Evolutionary conservation across 2,797 vertebrate genomes (phyloP).

Genomic region (Nothura maculosa): DNA sequence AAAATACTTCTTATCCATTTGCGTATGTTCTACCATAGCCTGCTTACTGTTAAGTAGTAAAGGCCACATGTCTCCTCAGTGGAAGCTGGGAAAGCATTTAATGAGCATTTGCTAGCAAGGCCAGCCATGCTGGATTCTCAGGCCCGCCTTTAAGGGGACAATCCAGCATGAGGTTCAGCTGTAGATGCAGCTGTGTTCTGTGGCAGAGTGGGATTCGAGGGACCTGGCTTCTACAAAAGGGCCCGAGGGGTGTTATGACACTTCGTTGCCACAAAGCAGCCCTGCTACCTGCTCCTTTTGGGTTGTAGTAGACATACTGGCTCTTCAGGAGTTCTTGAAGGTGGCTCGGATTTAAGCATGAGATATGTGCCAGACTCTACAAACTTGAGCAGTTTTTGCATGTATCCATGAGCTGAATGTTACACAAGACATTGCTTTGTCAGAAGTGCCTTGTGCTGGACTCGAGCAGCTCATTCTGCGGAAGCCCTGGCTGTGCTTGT

Average conservation of each 20-base stretch:
- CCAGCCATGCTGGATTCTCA: not conserved
- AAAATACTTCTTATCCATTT: conserved; percentile 50
- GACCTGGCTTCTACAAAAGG: not conserved
- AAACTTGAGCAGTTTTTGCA: too few species aligned
- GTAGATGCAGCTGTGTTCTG: not conserved
- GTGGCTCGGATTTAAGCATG: too few species aligned
- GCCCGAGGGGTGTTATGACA: accelerated
- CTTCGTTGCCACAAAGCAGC: accelerated
- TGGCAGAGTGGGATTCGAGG: not conserved
- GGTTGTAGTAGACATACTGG: not conserved
- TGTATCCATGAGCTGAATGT: too few species aligned
- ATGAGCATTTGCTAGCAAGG: conserved; percentile 13
- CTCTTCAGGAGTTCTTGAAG: not conserved
- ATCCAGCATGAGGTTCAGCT: not conserved
- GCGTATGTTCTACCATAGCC: not conserved
- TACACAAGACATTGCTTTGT: too few species aligned
- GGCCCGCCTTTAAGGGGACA: not conserved
- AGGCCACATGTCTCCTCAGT: not conserved
- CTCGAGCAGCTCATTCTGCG: too few species aligned
- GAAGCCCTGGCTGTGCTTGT: too few species aligned
- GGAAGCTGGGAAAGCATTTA: not conserved
- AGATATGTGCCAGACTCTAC: too few species aligned
- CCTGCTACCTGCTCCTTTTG: not conserved
- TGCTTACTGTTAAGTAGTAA: not conserved
- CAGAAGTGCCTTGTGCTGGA: too few species aligned